Base-by-base conservation (phyloP, 2,113 vertebrate species). In the Lanius collurio region DNA sequence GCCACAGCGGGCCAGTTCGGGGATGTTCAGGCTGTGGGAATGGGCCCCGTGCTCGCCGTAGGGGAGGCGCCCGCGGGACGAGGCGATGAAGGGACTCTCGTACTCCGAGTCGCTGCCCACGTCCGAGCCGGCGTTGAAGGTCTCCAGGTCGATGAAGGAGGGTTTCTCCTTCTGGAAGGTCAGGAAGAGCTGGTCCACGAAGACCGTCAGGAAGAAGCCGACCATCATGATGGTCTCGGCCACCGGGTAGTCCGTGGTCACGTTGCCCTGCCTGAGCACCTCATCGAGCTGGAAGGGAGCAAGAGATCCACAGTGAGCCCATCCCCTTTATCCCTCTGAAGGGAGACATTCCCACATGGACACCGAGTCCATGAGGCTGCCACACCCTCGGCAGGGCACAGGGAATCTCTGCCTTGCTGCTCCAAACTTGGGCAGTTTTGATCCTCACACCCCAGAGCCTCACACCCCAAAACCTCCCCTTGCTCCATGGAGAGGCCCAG, bases 61-160 rank as follows among this genome's bases (percentile, higher is more conserved):
- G 4, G 31, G 71, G 1, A 60, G 1, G 0, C 90, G 97, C 12
- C 96, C 96, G 1, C 94, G 96, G 1, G 97, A 5, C 0, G 98
- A 44, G 0, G 97, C 96, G 11, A 99, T 97, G 95, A 99, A 99
- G 24, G 99, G 99, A 6, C 98, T 98, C 94, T 99, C 99, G 0
- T 98, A 98, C 77, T 99, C 99, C 0, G 99, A 99, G 98, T 99
- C 99, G 1, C 99, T 99, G 84, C 99, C 99, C 0, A 73, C 98
- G 10, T 99, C 99, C 0, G 99, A 99, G 35, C 98, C 98, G 0
- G 98, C 98, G 2, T 99, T 99, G 97, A 99, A 99, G 23, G 99
- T 99, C 95, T 99, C 99, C 82, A 99, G 94, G 98, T 99, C 98
- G 17, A 99, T 99, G 96, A 99, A 99, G 37, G 99, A 98, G 0